phyloP scores from a whole-genome alignment of 2,888 invertebrate genomes.

The Mythimna impura region DNA sequence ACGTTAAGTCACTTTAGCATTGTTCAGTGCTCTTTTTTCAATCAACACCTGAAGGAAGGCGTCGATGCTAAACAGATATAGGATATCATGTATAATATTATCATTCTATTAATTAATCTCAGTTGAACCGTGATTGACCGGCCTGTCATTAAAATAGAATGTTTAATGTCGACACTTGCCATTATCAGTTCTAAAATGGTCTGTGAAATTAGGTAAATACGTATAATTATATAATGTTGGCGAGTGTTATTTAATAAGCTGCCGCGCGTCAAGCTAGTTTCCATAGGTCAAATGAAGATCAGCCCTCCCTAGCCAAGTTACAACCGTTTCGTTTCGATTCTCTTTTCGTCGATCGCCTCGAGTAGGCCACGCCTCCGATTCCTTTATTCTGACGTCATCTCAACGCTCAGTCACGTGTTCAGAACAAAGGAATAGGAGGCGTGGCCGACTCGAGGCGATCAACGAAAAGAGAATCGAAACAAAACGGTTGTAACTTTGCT shows the following conservation, averaged over 20 bases:
- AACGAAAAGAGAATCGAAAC: too few relatives aligned
- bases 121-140: slow-evolving; percentile 24
- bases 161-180: slow-evolving; percentile 24
- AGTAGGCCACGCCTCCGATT: too few relatives aligned
- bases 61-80: slow-evolving; percentile 9
- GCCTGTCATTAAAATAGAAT: slow-evolving; percentile 31
- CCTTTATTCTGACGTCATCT: too few relatives aligned
- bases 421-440: too few relatives aligned
- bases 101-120: slow-evolving; percentile 32
- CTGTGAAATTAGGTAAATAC: background rate
- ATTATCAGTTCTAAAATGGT: slow-evolving; percentile 31
- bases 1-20: slow-evolving; percentile 16
- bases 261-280: background rate
- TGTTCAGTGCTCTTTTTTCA: slow-evolving; percentile 40
- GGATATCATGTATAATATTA: slow-evolving; percentile 12
- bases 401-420: too few relatives aligned
- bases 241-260: background rate
- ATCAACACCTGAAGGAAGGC: slow-evolving; percentile 11
- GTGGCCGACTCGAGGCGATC: too few relatives aligned
- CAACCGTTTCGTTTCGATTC: too few relatives aligned
- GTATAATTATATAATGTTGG: background rate
- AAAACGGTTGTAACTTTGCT: too few relatives aligned
- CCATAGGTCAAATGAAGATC: slow-evolving; percentile 22
- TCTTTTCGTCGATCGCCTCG: too few relatives aligned
- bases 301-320: too few relatives aligned